Conservation (phyloP, 2,888 invertebrate species). For the Ectemnius lituratus region DNA sequence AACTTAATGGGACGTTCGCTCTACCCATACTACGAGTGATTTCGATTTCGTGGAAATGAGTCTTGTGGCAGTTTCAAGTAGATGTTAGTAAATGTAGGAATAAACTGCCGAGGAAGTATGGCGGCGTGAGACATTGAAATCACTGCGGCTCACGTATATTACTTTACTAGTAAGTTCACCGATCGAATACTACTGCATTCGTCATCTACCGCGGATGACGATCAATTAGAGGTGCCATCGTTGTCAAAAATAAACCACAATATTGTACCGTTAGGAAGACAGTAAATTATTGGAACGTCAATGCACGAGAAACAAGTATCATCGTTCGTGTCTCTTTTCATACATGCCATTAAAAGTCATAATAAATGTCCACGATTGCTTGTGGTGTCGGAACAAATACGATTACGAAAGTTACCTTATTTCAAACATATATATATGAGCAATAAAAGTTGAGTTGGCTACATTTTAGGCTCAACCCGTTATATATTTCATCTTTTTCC, state of each 20-base stretch:
- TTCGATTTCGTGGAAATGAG: too few relatives aligned
- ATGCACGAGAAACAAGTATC: constrained; percentile 51
- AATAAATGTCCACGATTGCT: constrained; percentile 53
- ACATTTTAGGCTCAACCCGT: constrained; percentile 59
- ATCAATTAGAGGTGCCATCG: constrained; percentile 10
- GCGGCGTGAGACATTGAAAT: too few relatives aligned
- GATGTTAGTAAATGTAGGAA: too few relatives aligned
- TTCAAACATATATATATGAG: constrained; percentile 74
- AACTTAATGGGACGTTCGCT: too few relatives aligned
- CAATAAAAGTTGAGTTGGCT: constrained; percentile 72
- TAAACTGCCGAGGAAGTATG: too few relatives aligned
- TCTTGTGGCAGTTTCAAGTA: too few relatives aligned
- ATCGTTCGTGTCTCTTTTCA: constrained; percentile 17
- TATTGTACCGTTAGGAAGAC: constrained; percentile 67
- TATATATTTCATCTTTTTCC: constrained; percentile 8
- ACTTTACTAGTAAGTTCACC: background rate
- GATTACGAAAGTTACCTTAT: constrained; percentile 67
- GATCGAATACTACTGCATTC: background rate
- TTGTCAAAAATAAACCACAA: constrained; percentile 50
- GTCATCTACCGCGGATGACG: constrained; percentile 39
- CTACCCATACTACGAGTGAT: too few relatives aligned
- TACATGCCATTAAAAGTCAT: constrained; percentile 48
- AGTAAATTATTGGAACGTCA: constrained; percentile 65
- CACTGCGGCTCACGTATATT: too few relatives aligned
- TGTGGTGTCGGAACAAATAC: constrained; percentile 63